Percentiles rank a stretch among this genome's conserved stretches.
Conservation (phyloP, 1,140 invertebrate genomes). For the Drosophila ambigua region DNA sequence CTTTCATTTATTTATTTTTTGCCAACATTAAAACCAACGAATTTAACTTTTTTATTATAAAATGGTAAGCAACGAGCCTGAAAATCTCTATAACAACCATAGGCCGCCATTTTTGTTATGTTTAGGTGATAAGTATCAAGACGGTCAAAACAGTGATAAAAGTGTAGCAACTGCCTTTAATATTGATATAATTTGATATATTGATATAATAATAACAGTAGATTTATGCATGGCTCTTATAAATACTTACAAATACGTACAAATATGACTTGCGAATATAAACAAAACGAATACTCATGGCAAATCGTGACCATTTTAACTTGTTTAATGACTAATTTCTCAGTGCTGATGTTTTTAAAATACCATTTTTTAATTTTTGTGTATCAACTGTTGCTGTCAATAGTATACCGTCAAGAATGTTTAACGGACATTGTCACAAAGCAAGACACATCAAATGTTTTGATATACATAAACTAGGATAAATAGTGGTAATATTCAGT, state of each 20-base stretch:
- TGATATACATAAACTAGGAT: background rate
- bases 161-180: too few species aligned
- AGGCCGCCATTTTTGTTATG: too few species aligned
- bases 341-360: background rate
- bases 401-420: constrained; percentile 14
- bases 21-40: too few species aligned
- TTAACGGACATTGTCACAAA: constrained; percentile 7
- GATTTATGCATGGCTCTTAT: background rate
- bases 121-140: too few species aligned
- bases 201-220: too few species aligned
- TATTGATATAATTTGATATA: too few species aligned
- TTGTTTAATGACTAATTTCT: background rate
- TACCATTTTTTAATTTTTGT: too few species aligned
- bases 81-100: too few species aligned
- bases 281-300: background rate
- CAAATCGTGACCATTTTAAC: background rate
- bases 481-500: background rate
- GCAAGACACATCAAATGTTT: constrained; percentile 7
- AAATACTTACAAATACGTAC: background rate
- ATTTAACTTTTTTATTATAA: too few species aligned
- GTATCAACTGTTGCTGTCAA: constrained; percentile 2
- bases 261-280: background rate
- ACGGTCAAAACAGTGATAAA: too few species aligned
- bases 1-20: too few species aligned
- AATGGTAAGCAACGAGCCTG: too few species aligned